phyloP scores from a whole-genome alignment of 1,140 invertebrate genomes.

The Amphibalanus amphitrite region DNA sequence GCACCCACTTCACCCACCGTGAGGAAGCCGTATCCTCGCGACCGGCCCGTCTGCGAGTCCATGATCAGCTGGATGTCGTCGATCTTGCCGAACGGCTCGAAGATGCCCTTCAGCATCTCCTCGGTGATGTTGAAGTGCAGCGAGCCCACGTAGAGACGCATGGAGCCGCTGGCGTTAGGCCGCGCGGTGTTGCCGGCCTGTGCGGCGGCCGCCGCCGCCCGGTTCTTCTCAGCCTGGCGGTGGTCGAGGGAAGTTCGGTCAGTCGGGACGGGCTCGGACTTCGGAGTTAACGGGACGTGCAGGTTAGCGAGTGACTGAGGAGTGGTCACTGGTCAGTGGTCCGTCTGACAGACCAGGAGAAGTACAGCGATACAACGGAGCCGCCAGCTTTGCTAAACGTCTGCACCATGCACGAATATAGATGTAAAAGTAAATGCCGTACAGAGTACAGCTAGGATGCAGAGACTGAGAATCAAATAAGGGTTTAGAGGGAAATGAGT shows the following conservation, averaged over 20 bases:
- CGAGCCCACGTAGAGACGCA: conserved; percentile 92
- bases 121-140: conserved; percentile 98
- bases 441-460: no score
- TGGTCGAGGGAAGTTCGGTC: not conserved
- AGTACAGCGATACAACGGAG: no score
- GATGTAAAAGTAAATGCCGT: no score
- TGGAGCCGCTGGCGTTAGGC: conserved; percentile 51
- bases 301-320: no score
- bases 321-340: no score
- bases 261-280: not conserved
- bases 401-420: no score
- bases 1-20: conserved; percentile 49
- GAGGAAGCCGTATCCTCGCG: conserved; percentile 94
- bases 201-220: conserved; percentile 43
- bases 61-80: conserved; percentile 91
- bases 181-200: conserved; percentile 18
- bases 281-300: no score
- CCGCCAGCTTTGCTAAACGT: no score
- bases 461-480: no score
- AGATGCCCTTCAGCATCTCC: conserved; percentile 95
- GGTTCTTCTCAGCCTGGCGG: conserved; percentile 88
- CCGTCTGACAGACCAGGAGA: no score
- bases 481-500: no score
- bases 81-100: conserved; percentile 98
- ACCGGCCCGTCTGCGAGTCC: conserved; percentile 83